Percentiles rank a stretch among this genome's conserved stretches.
These are phyloP conservation scores for Trichogramma evanescens DNA, from an alignment of 2,888 invertebrate species.

Conservation along the genomic window DNA sequence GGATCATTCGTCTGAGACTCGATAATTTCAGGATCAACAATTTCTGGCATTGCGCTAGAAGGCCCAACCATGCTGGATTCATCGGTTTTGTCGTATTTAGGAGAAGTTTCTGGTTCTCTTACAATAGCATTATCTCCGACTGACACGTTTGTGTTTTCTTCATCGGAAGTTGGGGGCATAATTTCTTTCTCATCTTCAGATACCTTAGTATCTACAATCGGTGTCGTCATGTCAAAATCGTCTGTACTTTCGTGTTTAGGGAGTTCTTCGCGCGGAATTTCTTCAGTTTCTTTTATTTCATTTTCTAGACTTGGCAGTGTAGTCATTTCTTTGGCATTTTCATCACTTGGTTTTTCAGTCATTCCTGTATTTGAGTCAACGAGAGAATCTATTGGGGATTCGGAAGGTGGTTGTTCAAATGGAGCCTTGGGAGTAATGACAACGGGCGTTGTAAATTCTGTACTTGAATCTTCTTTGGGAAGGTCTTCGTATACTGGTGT, in stretches of 20 bases:
- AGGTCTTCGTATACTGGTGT: slow-evolving; percentile 13
- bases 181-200: no score
- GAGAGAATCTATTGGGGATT: neutral
- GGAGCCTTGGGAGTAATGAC: slow-evolving; percentile 9
- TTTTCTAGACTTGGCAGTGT: neutral
- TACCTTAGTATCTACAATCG: no score
- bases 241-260: no score
- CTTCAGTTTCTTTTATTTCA: no score
- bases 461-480: slow-evolving; percentile 15
- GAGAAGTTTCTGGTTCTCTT: neutral
- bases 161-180: no score
- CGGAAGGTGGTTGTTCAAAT: slow-evolving; percentile 4
- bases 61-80: neutral
- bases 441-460: slow-evolving; percentile 15
- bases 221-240: no score
- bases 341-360: slow-evolving; percentile 1
- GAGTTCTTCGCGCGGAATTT: no score
- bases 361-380: neutral
- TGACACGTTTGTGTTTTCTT: no score
- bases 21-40: slow-evolving; percentile 1
- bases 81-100: neutral
- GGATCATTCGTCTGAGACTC: slow-evolving; percentile 11
- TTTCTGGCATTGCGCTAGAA: neutral
- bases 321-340: slow-evolving; percentile 12
- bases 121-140: no score